Percentiles rank a stretch among this genome's conserved stretches.
Conservation (phyloP, 2,797 vertebrate genomes). For the Notolepis coatsorum region DNA sequence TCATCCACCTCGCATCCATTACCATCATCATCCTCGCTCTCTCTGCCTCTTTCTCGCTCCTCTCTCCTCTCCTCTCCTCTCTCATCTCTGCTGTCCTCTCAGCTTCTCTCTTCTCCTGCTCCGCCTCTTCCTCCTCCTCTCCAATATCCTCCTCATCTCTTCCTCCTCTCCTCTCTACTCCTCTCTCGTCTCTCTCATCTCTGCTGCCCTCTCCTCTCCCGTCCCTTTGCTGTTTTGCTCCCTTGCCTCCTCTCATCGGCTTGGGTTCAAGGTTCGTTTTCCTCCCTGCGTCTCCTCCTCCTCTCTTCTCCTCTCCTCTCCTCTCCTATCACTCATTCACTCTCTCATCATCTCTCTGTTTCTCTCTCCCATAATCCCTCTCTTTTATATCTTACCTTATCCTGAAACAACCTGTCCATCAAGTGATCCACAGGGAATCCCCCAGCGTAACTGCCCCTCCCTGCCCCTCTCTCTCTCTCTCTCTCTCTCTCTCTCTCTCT, state of each 20-base stretch:
- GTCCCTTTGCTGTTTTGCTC: neutral
- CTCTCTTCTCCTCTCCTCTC: neutral
- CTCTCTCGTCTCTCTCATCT: neutral
- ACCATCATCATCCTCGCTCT: slow-evolving; percentile 52
- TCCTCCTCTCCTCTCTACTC: neutral
- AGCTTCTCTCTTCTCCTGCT: neutral
- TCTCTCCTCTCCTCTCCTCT: slow-evolving; percentile 39
- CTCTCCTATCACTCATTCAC: neutral
- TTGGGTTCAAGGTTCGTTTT: neutral
- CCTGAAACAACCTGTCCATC: too few relatives aligned
- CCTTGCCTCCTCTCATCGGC: neutral
- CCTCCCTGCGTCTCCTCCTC: neutral
- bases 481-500: too few relatives aligned
- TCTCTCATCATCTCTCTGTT: neutral
- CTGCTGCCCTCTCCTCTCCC: neutral
- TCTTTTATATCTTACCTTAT: too few relatives aligned
- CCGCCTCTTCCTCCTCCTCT: neutral
- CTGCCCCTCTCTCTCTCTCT: neutral
- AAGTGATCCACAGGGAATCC: too few relatives aligned
- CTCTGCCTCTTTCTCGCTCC: slow-evolving; percentile 23
- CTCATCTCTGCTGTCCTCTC: slow-evolving; percentile 23
- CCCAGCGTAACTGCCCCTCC: too few relatives aligned
- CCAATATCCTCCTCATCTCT: neutral
- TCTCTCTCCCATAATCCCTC: too few relatives aligned
- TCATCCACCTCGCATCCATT: neutral